Conservation (phyloP, 2,888 invertebrate genomes). For the Drosophila tripunctata region DNA sequence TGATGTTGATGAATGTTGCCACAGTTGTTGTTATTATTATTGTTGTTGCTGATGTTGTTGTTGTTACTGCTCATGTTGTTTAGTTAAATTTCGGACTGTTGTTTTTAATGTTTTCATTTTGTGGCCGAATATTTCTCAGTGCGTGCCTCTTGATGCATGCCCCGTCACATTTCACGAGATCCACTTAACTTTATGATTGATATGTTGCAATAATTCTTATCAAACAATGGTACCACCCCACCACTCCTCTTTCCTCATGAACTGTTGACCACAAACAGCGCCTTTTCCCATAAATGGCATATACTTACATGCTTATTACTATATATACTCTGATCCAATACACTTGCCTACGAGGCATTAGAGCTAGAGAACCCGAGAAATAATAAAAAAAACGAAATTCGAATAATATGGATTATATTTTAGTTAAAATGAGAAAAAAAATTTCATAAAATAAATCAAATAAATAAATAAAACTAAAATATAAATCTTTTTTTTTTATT, state of each 20-base stretch:
- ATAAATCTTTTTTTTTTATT: too few species aligned
- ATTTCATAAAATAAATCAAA: too few species aligned
- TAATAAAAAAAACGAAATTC: too few species aligned
- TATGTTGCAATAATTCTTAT: constrained; percentile 79
- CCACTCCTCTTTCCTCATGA: too few species aligned
- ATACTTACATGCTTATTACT: constrained; percentile 5
- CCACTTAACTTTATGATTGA: constrained; percentile 77
- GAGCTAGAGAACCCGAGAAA: not conserved
- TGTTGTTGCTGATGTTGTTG: constrained; percentile 43
- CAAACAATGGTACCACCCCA: constrained; percentile 65
- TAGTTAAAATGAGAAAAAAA: too few species aligned
- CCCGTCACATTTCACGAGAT: constrained; percentile 72
- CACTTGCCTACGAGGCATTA: constrained; percentile 2
- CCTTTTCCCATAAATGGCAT: constrained; percentile 45
- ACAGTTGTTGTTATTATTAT: constrained; percentile 56
- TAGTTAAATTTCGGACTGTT: constrained; percentile 49
- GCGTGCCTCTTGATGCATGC: constrained; percentile 77
- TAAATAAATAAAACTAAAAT: too few species aligned
- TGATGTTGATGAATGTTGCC: constrained; percentile 78
- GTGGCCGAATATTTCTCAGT: constrained; percentile 46
- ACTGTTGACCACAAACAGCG: constrained; percentile 53
- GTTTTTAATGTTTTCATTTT: constrained; percentile 74
- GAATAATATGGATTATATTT: too few species aligned
- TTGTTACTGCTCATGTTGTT: constrained; percentile 41
- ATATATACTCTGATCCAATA: constrained; percentile 2